Percentiles rank a stretch among this genome's conserved stretches.
Conservation (phyloP, 2,888 invertebrate species). For the Campoplex nolae region DNA sequence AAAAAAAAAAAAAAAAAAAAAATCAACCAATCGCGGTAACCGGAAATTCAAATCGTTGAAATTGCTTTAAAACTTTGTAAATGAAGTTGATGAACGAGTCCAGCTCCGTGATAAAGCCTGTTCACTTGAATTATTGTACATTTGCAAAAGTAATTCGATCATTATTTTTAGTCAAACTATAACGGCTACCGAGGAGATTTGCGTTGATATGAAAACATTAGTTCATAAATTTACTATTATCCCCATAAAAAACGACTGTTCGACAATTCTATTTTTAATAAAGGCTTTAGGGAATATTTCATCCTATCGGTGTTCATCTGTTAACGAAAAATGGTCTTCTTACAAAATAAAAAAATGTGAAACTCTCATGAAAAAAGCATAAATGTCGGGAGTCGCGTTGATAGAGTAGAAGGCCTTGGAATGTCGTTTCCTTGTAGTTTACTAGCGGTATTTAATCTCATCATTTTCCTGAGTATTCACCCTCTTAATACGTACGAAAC, state of each 20-base stretch:
- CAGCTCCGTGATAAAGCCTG: background rate
- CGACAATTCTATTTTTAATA: background rate
- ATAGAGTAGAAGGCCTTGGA: background rate
- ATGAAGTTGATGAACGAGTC: background rate
- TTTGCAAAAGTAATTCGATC: background rate
- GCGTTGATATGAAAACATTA: background rate
- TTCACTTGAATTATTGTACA: background rate
- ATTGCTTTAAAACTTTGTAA: background rate
- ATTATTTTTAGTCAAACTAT: background rate
- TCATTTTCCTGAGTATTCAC: background rate
- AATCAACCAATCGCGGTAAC: background rate
- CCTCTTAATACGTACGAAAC: background rate
- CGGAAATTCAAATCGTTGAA: background rate
- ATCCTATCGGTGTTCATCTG: background rate
- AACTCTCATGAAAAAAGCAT: background rate
- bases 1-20: background rate
- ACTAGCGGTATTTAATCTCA: background rate
- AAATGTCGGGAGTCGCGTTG: background rate
- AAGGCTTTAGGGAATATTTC: background rate
- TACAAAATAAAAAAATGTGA: background rate
- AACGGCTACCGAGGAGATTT: no score
- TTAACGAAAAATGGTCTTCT: background rate
- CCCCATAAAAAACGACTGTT: background rate
- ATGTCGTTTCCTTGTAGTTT: background rate
- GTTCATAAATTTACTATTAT: background rate